Evolutionary conservation across 2,113 vertebrate genomes (phyloP).

Genomic region (Bufo bufo): DNA sequence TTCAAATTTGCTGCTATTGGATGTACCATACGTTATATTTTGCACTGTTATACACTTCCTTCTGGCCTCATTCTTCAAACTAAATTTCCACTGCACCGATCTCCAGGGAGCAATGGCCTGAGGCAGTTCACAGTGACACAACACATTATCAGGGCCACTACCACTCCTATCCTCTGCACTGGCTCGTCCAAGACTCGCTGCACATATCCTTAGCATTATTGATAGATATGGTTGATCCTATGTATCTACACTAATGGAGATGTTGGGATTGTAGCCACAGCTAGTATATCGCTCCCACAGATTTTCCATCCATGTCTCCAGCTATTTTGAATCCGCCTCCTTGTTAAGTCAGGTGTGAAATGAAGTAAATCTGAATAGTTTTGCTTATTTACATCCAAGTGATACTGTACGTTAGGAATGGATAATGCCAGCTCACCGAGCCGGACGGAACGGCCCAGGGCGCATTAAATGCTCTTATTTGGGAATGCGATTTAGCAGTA

Average conservation of each 20-base stretch:
- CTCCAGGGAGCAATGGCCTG: too few species aligned
- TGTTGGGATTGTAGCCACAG: not conserved
- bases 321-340: constrained; percentile 28
- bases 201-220: not conserved
- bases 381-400: constrained; percentile 54
- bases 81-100: too few species aligned
- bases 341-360: constrained; percentile 45
- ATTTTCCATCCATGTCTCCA: constrained; percentile 14
- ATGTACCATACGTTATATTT: too few species aligned
- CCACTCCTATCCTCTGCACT: too few species aligned
- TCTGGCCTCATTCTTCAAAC: too few species aligned
- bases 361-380: constrained; percentile 54
- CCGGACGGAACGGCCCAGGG: constrained; percentile 35
- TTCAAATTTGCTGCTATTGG: too few species aligned
- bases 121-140: too few species aligned
- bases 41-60: too few species aligned
- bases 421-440: constrained; percentile 45
- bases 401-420: constrained; percentile 42
- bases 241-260: not conserved
- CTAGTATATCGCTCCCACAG: not conserved
- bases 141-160: too few species aligned
- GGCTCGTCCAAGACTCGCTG: too few species aligned
- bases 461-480: constrained; percentile 38
- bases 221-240: not conserved
- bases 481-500: constrained; percentile 39